These are phyloP conservation scores for Entomobrya multifasciata DNA, from an alignment of 2,888 invertebrate species.

Conservation along the genomic window DNA sequence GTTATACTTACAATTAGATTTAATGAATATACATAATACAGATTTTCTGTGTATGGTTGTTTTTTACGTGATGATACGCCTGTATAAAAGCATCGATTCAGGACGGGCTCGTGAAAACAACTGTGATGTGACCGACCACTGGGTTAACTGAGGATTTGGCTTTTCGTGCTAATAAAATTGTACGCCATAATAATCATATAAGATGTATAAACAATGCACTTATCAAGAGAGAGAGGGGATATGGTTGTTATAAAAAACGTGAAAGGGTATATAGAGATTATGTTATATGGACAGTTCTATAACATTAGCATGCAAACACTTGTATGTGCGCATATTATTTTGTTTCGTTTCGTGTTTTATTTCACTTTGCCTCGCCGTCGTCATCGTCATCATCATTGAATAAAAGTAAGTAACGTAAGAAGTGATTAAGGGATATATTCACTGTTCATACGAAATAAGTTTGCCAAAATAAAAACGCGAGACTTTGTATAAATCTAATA, in stretches of 20 bases:
- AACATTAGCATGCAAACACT: slow-evolving; percentile 20
- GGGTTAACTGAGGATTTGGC: slow-evolving; percentile 61
- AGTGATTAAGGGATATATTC: slow-evolving; percentile 58
- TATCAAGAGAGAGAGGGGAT: neutral
- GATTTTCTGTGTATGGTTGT: slow-evolving; percentile 9
- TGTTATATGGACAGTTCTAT: neutral
- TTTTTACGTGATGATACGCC: neutral
- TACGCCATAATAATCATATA: slow-evolving; percentile 5
- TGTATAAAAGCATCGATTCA: neutral
- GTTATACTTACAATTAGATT: slow-evolving; percentile 6
- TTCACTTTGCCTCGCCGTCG: slow-evolving; percentile 5
- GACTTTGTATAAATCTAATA: slow-evolving; percentile 46
- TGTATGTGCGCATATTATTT: neutral
- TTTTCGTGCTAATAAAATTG: slow-evolving; percentile 45
- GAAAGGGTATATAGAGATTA: neutral
- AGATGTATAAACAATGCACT: neutral
- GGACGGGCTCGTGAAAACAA: neutral
- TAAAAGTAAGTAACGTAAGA: neutral
- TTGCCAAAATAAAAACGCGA: slow-evolving; percentile 1
- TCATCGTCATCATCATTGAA: neutral
- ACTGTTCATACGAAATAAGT: neutral
- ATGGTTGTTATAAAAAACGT: neutral
- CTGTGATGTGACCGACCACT: slow-evolving; percentile 55
- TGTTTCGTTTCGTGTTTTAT: slow-evolving; percentile 5
- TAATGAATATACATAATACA: slow-evolving; percentile 3